A percentile compares a stretch with the other conserved stretches of the same genome.
These are phyloP conservation scores for Oxystoma pomonae DNA, from an alignment of 2,888 invertebrate species.

Conservation along the genomic window DNA sequence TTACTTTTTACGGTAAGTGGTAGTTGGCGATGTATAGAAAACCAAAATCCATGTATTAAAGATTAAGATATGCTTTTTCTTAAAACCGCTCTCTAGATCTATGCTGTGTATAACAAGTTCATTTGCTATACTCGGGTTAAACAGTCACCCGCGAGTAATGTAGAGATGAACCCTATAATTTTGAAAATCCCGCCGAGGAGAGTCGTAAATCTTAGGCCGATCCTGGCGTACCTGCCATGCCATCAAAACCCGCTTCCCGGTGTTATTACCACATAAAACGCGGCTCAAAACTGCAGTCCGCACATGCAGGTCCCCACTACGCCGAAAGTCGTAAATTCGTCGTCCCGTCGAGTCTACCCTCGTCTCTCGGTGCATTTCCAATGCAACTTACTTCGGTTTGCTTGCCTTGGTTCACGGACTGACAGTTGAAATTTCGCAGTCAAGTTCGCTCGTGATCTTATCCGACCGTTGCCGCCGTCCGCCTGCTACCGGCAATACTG, in stretches of 20 bases:
- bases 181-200: neutral
- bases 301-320: slow-evolving; percentile 45
- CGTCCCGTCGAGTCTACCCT: slow-evolving; percentile 31
- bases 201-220: slow-evolving; percentile 9
- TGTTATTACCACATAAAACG: slow-evolving; percentile 48
- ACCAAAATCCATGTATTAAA: too few species aligned
- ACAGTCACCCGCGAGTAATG: neutral
- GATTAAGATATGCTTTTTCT: too few species aligned
- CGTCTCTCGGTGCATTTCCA: slow-evolving; percentile 38
- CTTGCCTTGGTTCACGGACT: slow-evolving; percentile 44
- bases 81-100: too few species aligned
- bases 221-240: slow-evolving; percentile 43
- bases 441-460: slow-evolving; percentile 30
- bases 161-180: neutral
- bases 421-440: slow-evolving; percentile 39
- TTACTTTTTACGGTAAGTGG: too few species aligned
- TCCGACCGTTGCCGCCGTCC: slow-evolving; percentile 8
- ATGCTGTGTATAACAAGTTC: too few species aligned
- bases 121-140: too few species aligned
- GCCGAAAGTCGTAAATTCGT: slow-evolving; percentile 42
- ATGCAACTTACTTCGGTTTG: slow-evolving; percentile 44
- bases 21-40: too few species aligned
- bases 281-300: slow-evolving; percentile 48
- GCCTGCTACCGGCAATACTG: slow-evolving; percentile 2
- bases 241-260: slow-evolving; percentile 49